Percentiles rank a stretch among this genome's conserved stretches.
Conservation (phyloP, 2,113 vertebrate genomes). For the Cottus gobio region DNA sequence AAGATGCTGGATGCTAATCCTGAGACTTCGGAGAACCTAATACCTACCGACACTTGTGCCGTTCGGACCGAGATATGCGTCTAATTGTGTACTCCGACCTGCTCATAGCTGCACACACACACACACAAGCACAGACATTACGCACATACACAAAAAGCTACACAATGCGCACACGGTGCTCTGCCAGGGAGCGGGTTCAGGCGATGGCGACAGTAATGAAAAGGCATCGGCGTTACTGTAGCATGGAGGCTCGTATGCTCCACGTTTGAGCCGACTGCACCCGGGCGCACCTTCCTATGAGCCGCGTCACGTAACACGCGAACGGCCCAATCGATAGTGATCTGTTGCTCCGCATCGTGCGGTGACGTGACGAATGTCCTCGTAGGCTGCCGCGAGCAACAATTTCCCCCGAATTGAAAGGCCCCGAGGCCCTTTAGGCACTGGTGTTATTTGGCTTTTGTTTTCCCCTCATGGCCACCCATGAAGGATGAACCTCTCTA, state of each 20-base stretch:
- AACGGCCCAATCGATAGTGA: constrained; percentile 63
- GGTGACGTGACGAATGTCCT: constrained; percentile 71
- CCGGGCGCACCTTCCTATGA: constrained; percentile 36
- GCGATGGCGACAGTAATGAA: constrained; percentile 64
- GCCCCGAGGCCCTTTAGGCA: constrained; percentile 60
- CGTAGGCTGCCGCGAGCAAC: constrained; percentile 61
- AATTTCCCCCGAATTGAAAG: constrained; percentile 80
- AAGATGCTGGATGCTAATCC: constrained; percentile 71
- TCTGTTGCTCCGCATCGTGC: constrained; percentile 62
- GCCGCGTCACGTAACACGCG: constrained; percentile 37
- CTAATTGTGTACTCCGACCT: constrained; percentile 24
- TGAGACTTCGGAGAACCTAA: constrained; percentile 65
- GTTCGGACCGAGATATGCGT: constrained; percentile 50
- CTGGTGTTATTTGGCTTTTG: constrained; percentile 74
- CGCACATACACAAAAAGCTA: not conserved
- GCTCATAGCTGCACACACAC: not conserved
- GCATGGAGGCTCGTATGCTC: constrained; percentile 29
- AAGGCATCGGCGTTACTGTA: constrained; percentile 50
- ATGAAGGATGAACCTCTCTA: constrained; percentile 73
- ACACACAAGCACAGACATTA: not conserved
- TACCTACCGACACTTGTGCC: constrained; percentile 61
- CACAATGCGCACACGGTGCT: not conserved
- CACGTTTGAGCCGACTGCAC: constrained; percentile 26
- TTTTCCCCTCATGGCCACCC: constrained; percentile 73
- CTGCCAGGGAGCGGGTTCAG: constrained; percentile 42